Conservation (phyloP, 1,140 invertebrate species). For the Colletes latitarsis region DNA sequence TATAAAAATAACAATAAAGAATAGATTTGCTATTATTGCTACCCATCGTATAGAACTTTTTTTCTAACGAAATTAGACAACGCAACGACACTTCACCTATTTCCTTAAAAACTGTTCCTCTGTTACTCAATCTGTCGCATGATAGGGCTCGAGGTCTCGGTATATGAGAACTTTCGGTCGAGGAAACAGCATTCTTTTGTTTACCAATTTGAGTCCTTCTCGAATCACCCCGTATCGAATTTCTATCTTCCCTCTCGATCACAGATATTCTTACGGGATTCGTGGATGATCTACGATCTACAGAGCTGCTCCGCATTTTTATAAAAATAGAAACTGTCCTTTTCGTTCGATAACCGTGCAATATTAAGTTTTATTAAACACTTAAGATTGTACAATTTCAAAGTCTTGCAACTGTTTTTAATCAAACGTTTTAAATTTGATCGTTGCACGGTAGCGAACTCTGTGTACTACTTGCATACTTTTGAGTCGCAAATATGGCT, state of each 20-base stretch:
- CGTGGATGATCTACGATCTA: slow-evolving; percentile 63
- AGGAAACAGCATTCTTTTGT: slow-evolving; percentile 40
- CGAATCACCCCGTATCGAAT: slow-evolving; percentile 46
- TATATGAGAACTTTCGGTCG: slow-evolving; percentile 65
- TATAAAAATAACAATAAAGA: slow-evolving; percentile 14
- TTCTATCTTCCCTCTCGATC: slow-evolving; percentile 65
- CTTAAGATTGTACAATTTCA: background rate
- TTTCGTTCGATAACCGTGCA: background rate
- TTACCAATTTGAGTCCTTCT: slow-evolving; percentile 54
- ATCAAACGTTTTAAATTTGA: too few relatives aligned
- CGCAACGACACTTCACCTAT: slow-evolving; percentile 38
- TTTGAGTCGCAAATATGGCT: too few relatives aligned
- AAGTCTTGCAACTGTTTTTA: background rate
- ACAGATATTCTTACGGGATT: slow-evolving; percentile 64
- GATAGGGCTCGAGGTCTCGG: slow-evolving; percentile 69
- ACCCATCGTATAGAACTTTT: background rate
- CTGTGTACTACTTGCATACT: too few relatives aligned
- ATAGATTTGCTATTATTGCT: background rate
- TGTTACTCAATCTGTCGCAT: slow-evolving; percentile 60
- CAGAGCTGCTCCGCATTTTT: slow-evolving; percentile 61
- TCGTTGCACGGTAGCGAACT: too few relatives aligned
- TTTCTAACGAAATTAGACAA: background rate
- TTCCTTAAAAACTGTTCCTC: slow-evolving; percentile 57
- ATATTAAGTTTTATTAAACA: background rate
- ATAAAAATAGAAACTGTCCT: background rate